A percentile compares a stretch with the other conserved stretches of the same genome.
phyloP scores from a whole-genome alignment of 2,888 invertebrate genomes.

The Microdon myrmicae region DNA sequence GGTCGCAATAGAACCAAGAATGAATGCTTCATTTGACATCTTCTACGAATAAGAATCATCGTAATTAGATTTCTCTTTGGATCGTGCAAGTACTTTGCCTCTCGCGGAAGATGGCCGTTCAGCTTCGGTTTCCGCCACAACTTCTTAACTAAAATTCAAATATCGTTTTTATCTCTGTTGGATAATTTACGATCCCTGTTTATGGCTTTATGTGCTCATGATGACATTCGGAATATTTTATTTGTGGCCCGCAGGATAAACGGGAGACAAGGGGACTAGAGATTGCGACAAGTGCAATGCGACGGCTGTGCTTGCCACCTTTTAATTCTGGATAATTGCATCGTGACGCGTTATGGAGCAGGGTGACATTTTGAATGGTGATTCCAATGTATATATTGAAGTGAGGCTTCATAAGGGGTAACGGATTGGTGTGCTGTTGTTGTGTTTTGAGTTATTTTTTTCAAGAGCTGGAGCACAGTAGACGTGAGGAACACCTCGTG shows the following conservation, averaged over 20 bases:
- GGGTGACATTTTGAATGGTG: conserved; percentile 43
- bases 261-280: background rate
- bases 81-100: background rate
- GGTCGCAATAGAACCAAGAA: conserved; percentile 48
- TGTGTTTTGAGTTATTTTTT: conserved; percentile 1
- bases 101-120: background rate
- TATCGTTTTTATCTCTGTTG: conserved; percentile 50
- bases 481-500: conserved; percentile 38
- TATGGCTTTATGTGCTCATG: conserved; percentile 43
- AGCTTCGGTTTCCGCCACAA: conserved; percentile 17
- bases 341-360: conserved; percentile 34
- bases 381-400: conserved; percentile 15
- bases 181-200: conserved; percentile 50
- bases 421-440: conserved; percentile 2
- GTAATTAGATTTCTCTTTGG: conserved; percentile 38
- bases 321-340: conserved; percentile 50
- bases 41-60: conserved; percentile 32
- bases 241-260: background rate
- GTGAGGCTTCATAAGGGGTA: conserved; percentile 44
- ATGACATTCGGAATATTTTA: conserved; percentile 39
- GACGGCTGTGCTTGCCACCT: conserved; percentile 28
- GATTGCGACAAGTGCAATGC: conserved; percentile 39
- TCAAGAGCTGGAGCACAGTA: conserved; percentile 4
- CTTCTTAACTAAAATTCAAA: conserved; percentile 22
- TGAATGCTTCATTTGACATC: conserved; percentile 47